Evolutionary conservation across 1,140 invertebrate genomes (phyloP), one percentile per base, ranked within the genome.

Genomic region (Myzus persicae): DNA sequence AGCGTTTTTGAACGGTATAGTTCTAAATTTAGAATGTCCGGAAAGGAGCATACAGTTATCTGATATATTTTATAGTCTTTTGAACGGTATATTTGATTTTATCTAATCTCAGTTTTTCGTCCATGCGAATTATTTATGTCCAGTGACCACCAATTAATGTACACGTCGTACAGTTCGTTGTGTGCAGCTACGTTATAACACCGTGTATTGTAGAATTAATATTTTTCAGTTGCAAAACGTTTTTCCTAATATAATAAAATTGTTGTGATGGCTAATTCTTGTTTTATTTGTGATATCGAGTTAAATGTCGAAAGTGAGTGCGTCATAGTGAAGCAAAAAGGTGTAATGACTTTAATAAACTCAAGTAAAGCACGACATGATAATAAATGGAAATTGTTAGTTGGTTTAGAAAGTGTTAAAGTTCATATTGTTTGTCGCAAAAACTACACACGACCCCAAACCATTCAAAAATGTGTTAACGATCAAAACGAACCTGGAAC

Each of bases 271-370:
- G 38, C 82, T 24, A 24, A 42, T 24, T 84, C 40, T 42, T 84
- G 40, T 84, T 84, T 84, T 84, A 84, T 84, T 42, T 84, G 82
- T 5, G 82, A 84, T 84, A 42, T 3, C 40, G 40, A 84, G 22
- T 84, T 84, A 84, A 84, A 24, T 84, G 40, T 84, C 38, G 82
- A 42, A 84, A 84, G 40, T 84, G 38, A 84, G 36, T 42, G 82
- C 22, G 82, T 84, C 40, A 42, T 42, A 42, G 40, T 42, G 22
- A 84, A 84, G 40, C 14, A 40, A 24, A 84, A 84, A 42, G 38
- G 82, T 84, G 22, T 84, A 6, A 42, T 42, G 22, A 84, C 20
- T 84, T 42, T 84, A 22, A 84, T 84, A 84, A 84, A 42, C 8
- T 42, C 38, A 0, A 84, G 40, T 84, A 84, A 84, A 84, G 8